phyloP scores from a whole-genome alignment of 2,113 vertebrate genomes.

The Cichladusa arquata region DNA sequence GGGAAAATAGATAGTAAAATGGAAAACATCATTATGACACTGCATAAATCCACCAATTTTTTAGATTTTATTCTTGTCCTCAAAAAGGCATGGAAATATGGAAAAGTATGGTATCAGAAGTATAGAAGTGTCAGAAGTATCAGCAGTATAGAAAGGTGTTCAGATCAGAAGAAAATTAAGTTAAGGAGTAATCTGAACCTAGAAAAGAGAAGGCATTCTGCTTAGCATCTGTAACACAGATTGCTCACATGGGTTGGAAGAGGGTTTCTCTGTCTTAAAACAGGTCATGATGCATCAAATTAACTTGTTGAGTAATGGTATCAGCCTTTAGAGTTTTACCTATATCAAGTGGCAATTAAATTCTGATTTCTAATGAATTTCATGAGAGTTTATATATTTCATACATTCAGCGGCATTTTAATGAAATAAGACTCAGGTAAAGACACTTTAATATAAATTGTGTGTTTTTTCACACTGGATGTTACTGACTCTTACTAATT shows the following conservation, averaged over 20 bases:
- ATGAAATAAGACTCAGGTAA: not conserved
- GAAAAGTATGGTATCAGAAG: not conserved
- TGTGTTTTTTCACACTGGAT: not conserved
- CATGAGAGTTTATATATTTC: not conserved
- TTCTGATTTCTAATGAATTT: not conserved
- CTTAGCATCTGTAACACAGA: not conserved
- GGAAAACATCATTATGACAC: not conserved
- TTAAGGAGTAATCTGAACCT: not conserved
- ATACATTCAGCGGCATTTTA: not conserved
- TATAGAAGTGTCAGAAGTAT: not conserved
- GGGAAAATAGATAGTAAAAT: not conserved
- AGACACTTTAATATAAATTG: not conserved
- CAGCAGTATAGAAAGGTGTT: not conserved
- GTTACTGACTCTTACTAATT: not conserved
- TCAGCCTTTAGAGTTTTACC: not conserved
- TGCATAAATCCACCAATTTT: not conserved
- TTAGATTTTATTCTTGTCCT: not conserved
- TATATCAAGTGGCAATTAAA: not conserved
- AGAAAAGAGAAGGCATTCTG: not conserved
- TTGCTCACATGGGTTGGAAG: not conserved
- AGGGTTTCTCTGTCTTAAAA: not conserved
- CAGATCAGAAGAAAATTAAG: not conserved
- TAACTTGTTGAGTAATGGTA: not conserved
- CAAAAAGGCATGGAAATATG: not conserved
- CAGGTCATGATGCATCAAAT: not conserved